Percentiles rank a stretch among this genome's conserved stretches.
Conservation (phyloP, 2,797 vertebrate species). For the Simalia tracyae region DNA sequence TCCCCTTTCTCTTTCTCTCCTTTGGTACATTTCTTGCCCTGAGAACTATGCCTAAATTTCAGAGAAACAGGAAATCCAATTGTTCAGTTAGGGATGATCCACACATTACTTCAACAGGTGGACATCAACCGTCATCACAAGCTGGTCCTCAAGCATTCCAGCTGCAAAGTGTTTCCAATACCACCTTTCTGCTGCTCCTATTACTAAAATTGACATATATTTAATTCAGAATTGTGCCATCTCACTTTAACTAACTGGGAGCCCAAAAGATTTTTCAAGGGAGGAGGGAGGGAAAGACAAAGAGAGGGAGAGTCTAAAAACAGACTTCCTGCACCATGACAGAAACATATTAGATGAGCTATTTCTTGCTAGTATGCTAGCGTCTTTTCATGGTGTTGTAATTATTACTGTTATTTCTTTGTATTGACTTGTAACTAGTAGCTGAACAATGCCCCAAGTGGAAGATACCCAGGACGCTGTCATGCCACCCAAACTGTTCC, state of each 20-base stretch:
- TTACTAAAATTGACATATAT: not conserved
- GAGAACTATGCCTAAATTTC: not conserved
- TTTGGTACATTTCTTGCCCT: not conserved
- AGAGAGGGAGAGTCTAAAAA: too few species aligned
- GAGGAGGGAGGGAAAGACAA: not conserved
- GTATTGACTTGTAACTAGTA: not conserved
- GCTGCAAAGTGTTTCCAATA: not conserved
- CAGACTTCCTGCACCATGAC: not conserved
- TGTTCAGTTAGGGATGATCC: not conserved
- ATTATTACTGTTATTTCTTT: not conserved
- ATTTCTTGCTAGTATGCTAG: not conserved
- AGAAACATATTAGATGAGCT: not conserved
- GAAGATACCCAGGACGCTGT: not conserved
- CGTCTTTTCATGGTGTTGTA: not conserved
- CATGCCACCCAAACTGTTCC: not conserved
- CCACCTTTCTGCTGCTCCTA: not conserved
- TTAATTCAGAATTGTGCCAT: too few species aligned
- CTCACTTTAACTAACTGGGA: not conserved
- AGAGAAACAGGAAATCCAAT: not conserved
- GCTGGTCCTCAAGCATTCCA: not conserved
- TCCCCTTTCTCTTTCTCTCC: too few species aligned
- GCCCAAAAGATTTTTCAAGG: not conserved
- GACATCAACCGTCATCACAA: not conserved
- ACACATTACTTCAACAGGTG: not conserved
- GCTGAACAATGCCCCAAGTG: not conserved